Evolutionary conservation across 1,140 invertebrate species (phyloP).

Genomic region (Ruditapes philippinarum): DNA sequence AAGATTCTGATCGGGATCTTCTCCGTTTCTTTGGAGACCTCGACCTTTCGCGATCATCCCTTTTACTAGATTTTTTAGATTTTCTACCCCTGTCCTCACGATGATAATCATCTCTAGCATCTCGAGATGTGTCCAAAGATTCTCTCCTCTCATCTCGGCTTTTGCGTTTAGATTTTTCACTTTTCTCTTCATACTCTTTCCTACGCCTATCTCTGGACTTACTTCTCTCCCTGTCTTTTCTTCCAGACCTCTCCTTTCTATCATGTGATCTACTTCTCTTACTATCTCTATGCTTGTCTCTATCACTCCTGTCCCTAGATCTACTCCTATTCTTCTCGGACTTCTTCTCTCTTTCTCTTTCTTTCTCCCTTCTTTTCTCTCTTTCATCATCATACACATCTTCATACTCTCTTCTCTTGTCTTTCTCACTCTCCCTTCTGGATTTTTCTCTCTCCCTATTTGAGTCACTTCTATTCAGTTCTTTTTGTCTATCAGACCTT

Average conservation of each 20-base stretch:
- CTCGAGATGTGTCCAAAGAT: conserved; percentile 13
- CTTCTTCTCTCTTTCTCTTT: conserved; percentile 52
- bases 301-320: conserved; percentile 45
- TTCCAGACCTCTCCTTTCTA: conserved; percentile 15
- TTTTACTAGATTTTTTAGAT: conserved; percentile 21
- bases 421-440: conserved; percentile 57
- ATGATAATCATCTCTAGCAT: conserved; percentile 60
- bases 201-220: conserved; percentile 35
- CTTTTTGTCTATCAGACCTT: conserved; percentile 19
- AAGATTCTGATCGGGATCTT: conserved; percentile 73
- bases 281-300: background rate
- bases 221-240: conserved; percentile 36
- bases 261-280: conserved; percentile 33
- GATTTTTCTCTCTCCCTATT: conserved; percentile 11
- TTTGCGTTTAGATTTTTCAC: conserved; percentile 5
- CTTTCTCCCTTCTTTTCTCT: conserved; percentile 48
- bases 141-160: background rate
- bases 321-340: conserved; percentile 51
- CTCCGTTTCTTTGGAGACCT: conserved; percentile 74
- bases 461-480: conserved; percentile 14
- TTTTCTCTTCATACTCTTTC: conserved; percentile 42
- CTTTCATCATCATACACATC: conserved; percentile 23
- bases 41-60: conserved; percentile 40
- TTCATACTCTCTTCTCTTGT: conserved; percentile 31
- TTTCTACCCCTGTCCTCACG: conserved; percentile 27